Evolutionary conservation across 2,888 invertebrate genomes (phyloP).

Genomic region (Cosmia trapezina): DNA sequence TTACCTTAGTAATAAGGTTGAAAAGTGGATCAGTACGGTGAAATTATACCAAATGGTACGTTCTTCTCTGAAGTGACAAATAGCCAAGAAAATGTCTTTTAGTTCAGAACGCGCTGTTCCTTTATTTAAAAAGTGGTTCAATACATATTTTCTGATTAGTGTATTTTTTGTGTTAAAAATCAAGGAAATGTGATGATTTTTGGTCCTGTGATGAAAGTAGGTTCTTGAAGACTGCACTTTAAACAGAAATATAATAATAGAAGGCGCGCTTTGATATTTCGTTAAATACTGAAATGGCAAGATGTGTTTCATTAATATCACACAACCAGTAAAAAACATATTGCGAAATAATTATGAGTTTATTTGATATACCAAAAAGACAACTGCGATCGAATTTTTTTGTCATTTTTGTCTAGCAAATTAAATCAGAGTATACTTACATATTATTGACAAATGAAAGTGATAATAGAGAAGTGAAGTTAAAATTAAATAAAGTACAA

Average conservation of each 20-base stretch:
- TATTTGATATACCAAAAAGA: no score
- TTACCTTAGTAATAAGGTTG: no score
- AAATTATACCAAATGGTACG: no score
- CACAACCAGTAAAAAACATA: neutral
- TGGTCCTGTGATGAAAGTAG: neutral
- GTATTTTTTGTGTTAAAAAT: neutral
- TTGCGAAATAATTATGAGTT: neutral
- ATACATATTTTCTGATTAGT: neutral
- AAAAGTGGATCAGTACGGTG: no score
- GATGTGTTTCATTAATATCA: neutral
- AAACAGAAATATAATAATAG: neutral
- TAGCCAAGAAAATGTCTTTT: neutral
- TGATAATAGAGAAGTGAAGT: neutral
- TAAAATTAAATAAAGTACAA: neutral
- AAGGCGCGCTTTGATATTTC: neutral
- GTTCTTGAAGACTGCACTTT: conserved; percentile 13
- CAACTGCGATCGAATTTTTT: no score
- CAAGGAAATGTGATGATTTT: conserved; percentile 2
- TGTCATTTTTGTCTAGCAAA: no score
- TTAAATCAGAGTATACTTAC: no score
- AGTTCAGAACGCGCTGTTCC: neutral
- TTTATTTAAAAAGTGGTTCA: neutral
- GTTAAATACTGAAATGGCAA: neutral
- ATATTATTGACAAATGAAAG: neutral
- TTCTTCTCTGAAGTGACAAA: neutral